Base-by-base conservation (phyloP, 2,113 vertebrate species). In the Elanoides forficatus region DNA sequence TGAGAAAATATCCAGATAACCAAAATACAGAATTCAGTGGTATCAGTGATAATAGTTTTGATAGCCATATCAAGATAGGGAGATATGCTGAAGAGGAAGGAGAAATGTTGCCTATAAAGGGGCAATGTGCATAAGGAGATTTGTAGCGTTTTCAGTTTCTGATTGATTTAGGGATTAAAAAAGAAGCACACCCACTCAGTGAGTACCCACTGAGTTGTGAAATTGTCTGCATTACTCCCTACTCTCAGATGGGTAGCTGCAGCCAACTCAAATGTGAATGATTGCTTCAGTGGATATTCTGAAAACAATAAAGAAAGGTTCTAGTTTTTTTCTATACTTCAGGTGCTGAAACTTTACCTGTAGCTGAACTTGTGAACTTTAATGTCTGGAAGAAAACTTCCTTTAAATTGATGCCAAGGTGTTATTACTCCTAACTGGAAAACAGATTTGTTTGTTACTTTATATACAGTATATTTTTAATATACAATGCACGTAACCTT, bases 241-340 rank as follows among this genome's bases (percentile, higher is more conserved):
- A 6, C 21, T 79, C 52, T 78, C 60, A 89, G 38, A 52, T 42
- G 19, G 12, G 12, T 55, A 52, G 36, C 22, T 70, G n/a, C 36
- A 48, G 19, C 50, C 52, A 48, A 34, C 18, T 52, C 30, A 52
- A n/a, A 86, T 1, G 4, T 20, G 29, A 86, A 42, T 0, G 0
- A 50, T 45, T 70, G 47, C 40, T 68, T 81, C 60, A 47, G 20
- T 15, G 42, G 17, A 22, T 84, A 23, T 52, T 81, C 58, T 75
- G 50, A 72, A 71, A 89, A 43, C 14, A 55, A 19, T 48, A 26
- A 71, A 52, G 20, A 65, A 52, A 0, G 0, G 15, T 18, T 27
- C 6, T 53, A 56, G 16, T 9, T 53, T 86, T 86, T 72, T 13
- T 68, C 48, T 42, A 20, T 40, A 22, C 6, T 74, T 79, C 55